These are phyloP conservation scores for Aplodontia rufa DNA, from an alignment of 2,113 vertebrate species.

Conservation along the genomic window DNA sequence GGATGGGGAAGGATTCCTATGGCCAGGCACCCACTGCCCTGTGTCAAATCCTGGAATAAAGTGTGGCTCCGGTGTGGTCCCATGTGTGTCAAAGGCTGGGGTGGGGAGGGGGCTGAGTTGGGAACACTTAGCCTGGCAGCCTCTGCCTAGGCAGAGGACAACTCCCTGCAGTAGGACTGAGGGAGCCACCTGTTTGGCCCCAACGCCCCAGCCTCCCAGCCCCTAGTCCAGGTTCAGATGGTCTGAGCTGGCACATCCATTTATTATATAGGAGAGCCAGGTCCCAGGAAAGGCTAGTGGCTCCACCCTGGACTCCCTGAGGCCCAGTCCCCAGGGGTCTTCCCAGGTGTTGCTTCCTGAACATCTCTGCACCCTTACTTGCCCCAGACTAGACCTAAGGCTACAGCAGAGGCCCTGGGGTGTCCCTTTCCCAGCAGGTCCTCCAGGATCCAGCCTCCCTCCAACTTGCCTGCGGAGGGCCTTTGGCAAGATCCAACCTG, in stretches of 20 bases:
- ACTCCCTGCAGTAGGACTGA: background rate
- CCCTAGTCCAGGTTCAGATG: no score
- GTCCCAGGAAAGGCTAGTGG: background rate
- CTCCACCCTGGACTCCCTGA: background rate
- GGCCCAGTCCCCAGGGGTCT: background rate
- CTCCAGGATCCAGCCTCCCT: background rate
- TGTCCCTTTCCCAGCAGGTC: background rate
- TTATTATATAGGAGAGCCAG: background rate
- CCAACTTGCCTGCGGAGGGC: background rate
- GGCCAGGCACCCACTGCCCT: background rate
- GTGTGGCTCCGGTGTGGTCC: constrained; percentile 48
- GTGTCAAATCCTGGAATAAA: background rate
- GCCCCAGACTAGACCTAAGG: background rate
- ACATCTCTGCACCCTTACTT: background rate
- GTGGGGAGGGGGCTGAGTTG: background rate
- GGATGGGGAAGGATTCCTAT: background rate
- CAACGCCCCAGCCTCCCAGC: no score
- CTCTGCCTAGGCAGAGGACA: background rate
- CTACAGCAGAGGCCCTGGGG: background rate
- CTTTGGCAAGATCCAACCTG: background rate
- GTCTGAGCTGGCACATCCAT: background rate
- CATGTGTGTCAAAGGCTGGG: background rate
- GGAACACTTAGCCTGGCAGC: background rate
- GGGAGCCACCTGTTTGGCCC: background rate
- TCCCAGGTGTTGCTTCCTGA: no score